Evolutionary conservation across 2,888 invertebrate genomes (phyloP), one percentile per base, ranked within the genome.

Genomic region (Polyommatus iphigenia): DNA sequence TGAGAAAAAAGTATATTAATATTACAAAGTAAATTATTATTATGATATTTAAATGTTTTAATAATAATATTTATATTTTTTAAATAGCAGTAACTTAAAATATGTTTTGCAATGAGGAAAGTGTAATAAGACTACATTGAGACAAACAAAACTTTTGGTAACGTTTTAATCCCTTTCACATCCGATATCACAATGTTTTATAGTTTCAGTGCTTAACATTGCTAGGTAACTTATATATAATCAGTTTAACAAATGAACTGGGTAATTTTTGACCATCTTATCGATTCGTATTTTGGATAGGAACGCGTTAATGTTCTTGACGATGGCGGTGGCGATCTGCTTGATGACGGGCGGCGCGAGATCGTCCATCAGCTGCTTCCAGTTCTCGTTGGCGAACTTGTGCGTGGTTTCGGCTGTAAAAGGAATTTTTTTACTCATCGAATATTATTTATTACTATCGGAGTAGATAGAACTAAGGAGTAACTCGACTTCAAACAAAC

Each of bases 341-440:
- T 94, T 92, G 82, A 94, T 88, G 76, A 85, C 93, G 0, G 93
- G 89, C 0, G 94, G 94, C 0, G 94, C 88, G 5, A 94, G 86
- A 59, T 94, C 94, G 81, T 94, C 91, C 94, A 94, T 94, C 59
- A 94, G 83, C 71, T 92, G 90, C 71, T 85, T 83, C 94, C 94
- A 94, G 85, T 94, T 94, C 67, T 91, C 86, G 81, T 94, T 94
- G 2, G 92, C 91, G 82, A 94, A 94, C 79, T 88, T 84, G 18
- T 88, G 83, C 0, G 93, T 93, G 0, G 92, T 89, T 2, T 93
- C 91, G 50, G 81, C 82, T 82, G 76, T 73, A 76, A 80, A 62
- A 62, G 20, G 3, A 2, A 2, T 24, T 24, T 62, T 24, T 24
- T 54, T 36, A 54, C 15, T 54, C 15, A 18, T 54, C 5, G 54